A percentile compares a stretch with the other conserved stretches of the same genome.
Evolutionary conservation across 2,888 invertebrate species (phyloP).

Genomic region (Cantharis rustica): DNA sequence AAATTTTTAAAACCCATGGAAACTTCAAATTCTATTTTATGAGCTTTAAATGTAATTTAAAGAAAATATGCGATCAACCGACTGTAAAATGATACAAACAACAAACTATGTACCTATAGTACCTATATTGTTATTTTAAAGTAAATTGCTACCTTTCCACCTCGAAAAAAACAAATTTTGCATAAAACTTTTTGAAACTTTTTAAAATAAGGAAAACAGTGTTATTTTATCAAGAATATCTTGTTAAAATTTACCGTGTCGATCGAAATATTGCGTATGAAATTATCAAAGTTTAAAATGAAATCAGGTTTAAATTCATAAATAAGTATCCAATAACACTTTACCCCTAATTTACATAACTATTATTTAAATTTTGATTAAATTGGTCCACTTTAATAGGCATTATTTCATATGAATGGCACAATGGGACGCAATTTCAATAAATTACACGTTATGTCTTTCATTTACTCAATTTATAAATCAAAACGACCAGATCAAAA

Average conservation of each 20-base stretch:
- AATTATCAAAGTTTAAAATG: neutral
- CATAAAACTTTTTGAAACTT: neutral
- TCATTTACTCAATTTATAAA: neutral
- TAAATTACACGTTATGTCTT: neutral
- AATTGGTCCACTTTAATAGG: neutral
- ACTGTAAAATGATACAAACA: neutral
- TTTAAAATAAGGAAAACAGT: neutral
- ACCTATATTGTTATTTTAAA: neutral
- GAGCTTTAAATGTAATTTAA: neutral
- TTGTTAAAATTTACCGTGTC: neutral
- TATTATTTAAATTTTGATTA: neutral
- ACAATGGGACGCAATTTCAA: neutral
- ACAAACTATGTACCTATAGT: too few species aligned
- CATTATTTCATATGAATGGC: neutral
- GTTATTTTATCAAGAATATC: neutral
- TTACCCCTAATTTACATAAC: neutral
- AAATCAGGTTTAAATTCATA: neutral
- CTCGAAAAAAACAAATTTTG: neutral
- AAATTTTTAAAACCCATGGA: neutral
- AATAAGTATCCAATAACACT: neutral
- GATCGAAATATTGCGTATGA: neutral
- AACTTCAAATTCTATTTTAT: neutral
- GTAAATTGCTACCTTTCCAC: neutral
- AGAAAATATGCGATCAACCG: neutral
- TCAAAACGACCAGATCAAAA: neutral